phyloP scores from a whole-genome alignment of 2,113 vertebrate genomes.

The Pogonocichla stellata region DNA sequence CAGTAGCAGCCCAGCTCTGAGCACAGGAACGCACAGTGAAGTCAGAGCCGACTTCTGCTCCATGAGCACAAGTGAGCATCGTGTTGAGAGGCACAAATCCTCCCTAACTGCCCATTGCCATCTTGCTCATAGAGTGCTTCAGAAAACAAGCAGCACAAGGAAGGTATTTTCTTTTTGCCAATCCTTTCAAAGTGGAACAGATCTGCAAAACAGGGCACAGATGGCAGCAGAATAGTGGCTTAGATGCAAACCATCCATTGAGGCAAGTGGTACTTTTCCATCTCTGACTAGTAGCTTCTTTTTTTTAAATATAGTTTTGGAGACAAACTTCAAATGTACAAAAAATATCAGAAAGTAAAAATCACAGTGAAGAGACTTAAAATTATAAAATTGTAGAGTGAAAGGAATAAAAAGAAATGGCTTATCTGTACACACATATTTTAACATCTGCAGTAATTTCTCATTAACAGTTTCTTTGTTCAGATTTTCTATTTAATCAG shows the following conservation, averaged over 20 bases:
- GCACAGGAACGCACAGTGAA: accelerated
- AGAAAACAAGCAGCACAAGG: slow-evolving; percentile 22
- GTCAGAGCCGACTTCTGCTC: not conserved
- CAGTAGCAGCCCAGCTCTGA: not conserved
- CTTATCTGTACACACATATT: not conserved
- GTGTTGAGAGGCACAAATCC: not conserved
- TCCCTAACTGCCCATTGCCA: not conserved
- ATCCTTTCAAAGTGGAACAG: not conserved
- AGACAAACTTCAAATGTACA: not conserved
- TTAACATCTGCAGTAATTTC: not conserved
- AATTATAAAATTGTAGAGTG: not conserved
- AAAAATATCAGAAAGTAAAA: not conserved
- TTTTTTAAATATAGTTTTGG: not conserved
- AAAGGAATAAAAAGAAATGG: not conserved
- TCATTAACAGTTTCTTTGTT: not conserved
- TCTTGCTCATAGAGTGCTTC: not conserved
- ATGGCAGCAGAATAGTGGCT: slow-evolving; percentile 9
- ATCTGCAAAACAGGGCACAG: slow-evolving; percentile 15
- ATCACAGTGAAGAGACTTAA: not conserved
- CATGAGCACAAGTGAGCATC: accelerated
- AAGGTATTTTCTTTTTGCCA: slow-evolving; percentile 39
- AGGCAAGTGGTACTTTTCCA: not conserved
- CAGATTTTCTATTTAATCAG: not conserved
- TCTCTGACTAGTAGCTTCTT: not conserved
- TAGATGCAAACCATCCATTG: not conserved